These are phyloP conservation scores for Pogona vitticeps DNA, from an alignment of 2,113 vertebrate species.

Conservation along the genomic window DNA sequence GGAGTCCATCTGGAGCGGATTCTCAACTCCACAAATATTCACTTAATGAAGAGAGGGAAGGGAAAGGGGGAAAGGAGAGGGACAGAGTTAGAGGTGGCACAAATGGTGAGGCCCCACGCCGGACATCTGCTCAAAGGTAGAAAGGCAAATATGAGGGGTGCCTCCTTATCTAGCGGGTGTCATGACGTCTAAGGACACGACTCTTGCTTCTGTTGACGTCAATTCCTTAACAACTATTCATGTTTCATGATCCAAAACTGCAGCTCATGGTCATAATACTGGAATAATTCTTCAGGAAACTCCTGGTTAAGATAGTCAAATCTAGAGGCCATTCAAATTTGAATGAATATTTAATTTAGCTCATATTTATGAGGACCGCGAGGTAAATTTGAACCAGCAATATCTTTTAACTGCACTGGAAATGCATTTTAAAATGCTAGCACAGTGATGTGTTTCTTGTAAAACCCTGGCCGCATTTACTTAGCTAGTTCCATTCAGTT, in stretches of 20 bases:
- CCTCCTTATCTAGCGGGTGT: neutral
- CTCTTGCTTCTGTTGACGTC: neutral
- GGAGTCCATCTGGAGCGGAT: constrained; percentile 8
- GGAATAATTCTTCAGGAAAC: neutral
- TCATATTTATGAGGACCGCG: neutral
- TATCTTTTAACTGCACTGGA: neutral
- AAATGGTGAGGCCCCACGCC: neutral
- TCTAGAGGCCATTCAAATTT: neutral
- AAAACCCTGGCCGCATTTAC: no score
- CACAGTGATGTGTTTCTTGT: neutral
- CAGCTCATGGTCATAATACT: neutral
- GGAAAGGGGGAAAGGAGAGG: neutral
- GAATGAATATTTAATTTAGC: neutral
- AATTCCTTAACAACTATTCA: neutral
- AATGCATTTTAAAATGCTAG: neutral
- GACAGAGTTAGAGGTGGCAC: neutral
- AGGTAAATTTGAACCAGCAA: neutral
- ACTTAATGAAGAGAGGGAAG: neutral
- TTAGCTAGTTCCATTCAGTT: neutral
- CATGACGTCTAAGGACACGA: neutral
- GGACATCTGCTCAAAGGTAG: neutral
- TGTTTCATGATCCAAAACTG: neutral
- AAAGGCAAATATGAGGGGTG: neutral
- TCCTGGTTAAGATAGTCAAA: neutral
- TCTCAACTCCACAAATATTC: neutral